These are phyloP conservation scores for Dicerorhinus sumatrensis DNA, from an alignment of 2,113 vertebrate species.

Conservation along the genomic window DNA sequence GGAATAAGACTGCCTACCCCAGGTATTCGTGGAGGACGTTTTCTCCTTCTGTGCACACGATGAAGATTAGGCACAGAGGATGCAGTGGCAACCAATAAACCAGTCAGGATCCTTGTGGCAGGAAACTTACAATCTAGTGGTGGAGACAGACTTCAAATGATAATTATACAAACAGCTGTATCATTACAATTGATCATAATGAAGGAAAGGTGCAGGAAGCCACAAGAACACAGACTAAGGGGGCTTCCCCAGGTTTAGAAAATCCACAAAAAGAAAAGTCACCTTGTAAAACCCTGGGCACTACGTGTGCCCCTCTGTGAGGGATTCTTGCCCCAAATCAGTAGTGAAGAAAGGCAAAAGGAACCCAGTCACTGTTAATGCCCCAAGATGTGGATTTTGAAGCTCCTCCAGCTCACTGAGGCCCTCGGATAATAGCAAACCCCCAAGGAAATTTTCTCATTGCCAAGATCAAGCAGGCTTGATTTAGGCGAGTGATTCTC, in stretches of 20 bases:
- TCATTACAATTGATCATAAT: slow-evolving; percentile 29
- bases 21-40: background rate
- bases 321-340: slow-evolving; percentile 42
- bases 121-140: slow-evolving; percentile 28
- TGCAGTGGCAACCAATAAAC: background rate
- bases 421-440: background rate
- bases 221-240: background rate
- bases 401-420: background rate
- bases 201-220: slow-evolving; percentile 22
- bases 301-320: background rate
- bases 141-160: slow-evolving; percentile 16
- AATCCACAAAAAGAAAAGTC: slow-evolving; percentile 43
- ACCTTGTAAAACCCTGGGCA: background rate
- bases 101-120: background rate
- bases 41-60: background rate
- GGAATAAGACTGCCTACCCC: background rate
- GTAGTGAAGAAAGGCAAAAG: slow-evolving; percentile 33
- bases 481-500: slow-evolving; percentile 52
- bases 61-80: background rate
- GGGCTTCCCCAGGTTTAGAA: background rate
- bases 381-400: slow-evolving; percentile 1
- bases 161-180: slow-evolving; percentile 44
- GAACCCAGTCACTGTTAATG: background rate
- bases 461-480: slow-evolving; percentile 19
- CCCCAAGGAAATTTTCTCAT: slow-evolving; percentile 20